Conservation (phyloP, 2,113 vertebrate species). For the Daboia siamensis region DNA sequence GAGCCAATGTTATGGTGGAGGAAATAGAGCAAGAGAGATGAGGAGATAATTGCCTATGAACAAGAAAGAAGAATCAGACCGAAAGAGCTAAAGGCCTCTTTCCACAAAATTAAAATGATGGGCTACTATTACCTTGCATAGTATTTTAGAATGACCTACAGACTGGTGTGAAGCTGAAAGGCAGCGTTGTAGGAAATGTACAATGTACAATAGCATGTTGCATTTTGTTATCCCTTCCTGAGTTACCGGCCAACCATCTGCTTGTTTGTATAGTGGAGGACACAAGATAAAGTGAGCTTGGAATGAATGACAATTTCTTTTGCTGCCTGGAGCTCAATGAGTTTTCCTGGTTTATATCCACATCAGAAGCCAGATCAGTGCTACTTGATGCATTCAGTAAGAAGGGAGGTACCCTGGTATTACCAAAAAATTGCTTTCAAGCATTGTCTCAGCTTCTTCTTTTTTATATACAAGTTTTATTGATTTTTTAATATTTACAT, state of each 20-base stretch:
- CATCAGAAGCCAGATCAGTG: constrained; percentile 44
- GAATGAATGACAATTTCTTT: constrained; percentile 50
- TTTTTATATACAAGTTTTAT: too few relatives aligned
- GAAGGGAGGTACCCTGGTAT: constrained; percentile 46
- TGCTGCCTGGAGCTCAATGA: constrained; percentile 39
- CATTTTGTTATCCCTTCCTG: constrained; percentile 37
- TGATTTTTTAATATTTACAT: too few relatives aligned
- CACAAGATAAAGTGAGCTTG: constrained; percentile 30
- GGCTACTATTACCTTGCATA: constrained; percentile 21
- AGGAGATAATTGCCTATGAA: neutral
- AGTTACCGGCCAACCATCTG: constrained; percentile 26
- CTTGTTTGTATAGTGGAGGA: constrained; percentile 38
- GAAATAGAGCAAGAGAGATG: neutral
- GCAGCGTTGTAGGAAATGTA: constrained; percentile 23
- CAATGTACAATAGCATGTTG: constrained; percentile 16
- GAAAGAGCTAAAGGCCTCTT: neutral
- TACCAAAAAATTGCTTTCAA: constrained; percentile 57
- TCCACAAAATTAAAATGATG: neutral
- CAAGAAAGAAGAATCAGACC: neutral
- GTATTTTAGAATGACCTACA: constrained; percentile 24
- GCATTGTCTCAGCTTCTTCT: constrained; percentile 44
- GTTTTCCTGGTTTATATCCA: constrained; percentile 49
- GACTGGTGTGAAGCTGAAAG: constrained; percentile 4
- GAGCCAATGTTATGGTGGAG: neutral
- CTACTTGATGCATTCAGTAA: constrained; percentile 35